These are phyloP conservation scores for Pimephales promelas DNA, from an alignment of 2,113 vertebrate species.

Conservation along the genomic window DNA sequence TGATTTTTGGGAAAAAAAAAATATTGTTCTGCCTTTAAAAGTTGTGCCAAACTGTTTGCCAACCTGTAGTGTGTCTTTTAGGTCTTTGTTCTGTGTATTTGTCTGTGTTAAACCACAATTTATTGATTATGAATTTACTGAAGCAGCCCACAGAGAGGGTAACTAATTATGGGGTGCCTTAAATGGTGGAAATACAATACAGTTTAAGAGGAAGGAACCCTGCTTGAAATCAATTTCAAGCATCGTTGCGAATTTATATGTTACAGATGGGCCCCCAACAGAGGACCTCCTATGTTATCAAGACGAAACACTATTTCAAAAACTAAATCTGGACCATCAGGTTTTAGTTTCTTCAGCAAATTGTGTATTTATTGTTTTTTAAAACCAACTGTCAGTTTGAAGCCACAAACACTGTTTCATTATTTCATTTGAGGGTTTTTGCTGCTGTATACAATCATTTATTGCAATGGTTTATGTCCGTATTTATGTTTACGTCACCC, in stretches of 20 bases:
- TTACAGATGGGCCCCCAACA: slow-evolving; percentile 31
- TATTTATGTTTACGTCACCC: slow-evolving; percentile 74
- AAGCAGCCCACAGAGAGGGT: slow-evolving; percentile 41
- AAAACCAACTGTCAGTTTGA: slow-evolving; percentile 27
- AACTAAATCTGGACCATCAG: not conserved
- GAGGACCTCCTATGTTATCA: slow-evolving; percentile 30
- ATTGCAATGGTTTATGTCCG: slow-evolving; percentile 72
- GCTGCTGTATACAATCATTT: slow-evolving; percentile 63
- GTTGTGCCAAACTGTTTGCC: slow-evolving; percentile 79
- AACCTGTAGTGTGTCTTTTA: slow-evolving; percentile 65
- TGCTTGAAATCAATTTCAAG: slow-evolving; percentile 38
- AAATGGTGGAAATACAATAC: slow-evolving; percentile 38
- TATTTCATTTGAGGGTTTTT: slow-evolving; percentile 58
- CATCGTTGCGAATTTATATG: slow-evolving; percentile 34
- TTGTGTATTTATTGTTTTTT: slow-evolving; percentile 33
- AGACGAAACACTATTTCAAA: not conserved
- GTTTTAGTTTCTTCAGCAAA: slow-evolving; percentile 32
- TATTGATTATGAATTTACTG: slow-evolving; percentile 39
- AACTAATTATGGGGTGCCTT: slow-evolving; percentile 43
- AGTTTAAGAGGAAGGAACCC: slow-evolving; percentile 24
- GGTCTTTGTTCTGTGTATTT: slow-evolving; percentile 57
- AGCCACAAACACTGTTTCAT: slow-evolving; percentile 13
- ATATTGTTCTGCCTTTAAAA: slow-evolving; percentile 72
- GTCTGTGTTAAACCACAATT: slow-evolving; percentile 48
- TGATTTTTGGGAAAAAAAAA: slow-evolving; percentile 58